A percentile compares a stretch with the other conserved stretches of the same genome.
Conservation (phyloP, 1,140 invertebrate genomes). For the Sipha flava region DNA sequence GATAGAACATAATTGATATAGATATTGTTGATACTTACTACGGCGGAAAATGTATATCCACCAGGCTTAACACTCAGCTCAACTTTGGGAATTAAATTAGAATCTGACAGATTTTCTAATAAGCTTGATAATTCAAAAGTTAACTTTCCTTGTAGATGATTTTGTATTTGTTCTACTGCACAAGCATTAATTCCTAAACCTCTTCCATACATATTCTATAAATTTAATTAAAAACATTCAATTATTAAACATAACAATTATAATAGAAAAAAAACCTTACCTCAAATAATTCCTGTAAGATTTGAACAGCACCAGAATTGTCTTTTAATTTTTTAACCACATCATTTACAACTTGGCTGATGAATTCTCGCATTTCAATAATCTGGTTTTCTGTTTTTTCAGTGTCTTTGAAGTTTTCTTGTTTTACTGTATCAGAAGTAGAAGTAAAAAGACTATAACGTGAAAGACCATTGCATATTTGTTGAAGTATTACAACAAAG, state of each 20-base stretch:
- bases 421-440: neutral
- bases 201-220: constrained; percentile 48
- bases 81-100: constrained; percentile 49
- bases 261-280: constrained; percentile 29
- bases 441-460: neutral
- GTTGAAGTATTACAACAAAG: constrained; percentile 47
- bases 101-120: constrained; percentile 54
- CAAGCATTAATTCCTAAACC: constrained; percentile 55
- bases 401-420: neutral
- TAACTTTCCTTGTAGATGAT: constrained; percentile 50
- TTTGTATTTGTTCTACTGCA: constrained; percentile 52
- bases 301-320: neutral
- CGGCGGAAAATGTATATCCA: neutral
- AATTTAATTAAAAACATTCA: neutral
- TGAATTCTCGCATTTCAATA: constrained; percentile 38
- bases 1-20: too few relatives aligned
- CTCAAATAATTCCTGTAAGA: constrained; percentile 37
- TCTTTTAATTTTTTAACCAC: constrained; percentile 39
- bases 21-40: neutral
- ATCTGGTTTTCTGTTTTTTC: constrained; percentile 10
- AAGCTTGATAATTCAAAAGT: constrained; percentile 53
- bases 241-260: constrained; percentile 38
- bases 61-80: neutral
- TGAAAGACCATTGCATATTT: constrained; percentile 45
- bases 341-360: constrained; percentile 50